Evolutionary conservation across 2,888 invertebrate genomes (phyloP).

Genomic region (Platycnemis pennipes): DNA sequence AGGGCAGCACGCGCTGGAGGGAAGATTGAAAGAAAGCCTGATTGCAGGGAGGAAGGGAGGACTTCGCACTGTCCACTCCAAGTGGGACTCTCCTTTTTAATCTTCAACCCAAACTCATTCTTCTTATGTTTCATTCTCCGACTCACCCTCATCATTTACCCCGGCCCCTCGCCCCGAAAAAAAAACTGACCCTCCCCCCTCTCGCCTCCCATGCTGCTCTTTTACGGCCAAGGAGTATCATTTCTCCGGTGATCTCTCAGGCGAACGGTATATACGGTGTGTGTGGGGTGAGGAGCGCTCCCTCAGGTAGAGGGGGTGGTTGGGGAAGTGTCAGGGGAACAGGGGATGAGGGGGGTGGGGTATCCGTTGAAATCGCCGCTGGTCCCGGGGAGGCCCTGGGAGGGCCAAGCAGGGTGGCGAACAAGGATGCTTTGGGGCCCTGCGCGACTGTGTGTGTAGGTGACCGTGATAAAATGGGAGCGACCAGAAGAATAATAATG

Average conservation of each 20-base stretch:
- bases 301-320: not conserved
- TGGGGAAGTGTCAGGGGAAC: not conserved
- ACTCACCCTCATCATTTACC: not conserved
- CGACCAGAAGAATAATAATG: constrained; percentile 64
- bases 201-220: not conserved
- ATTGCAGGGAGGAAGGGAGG: not conserved
- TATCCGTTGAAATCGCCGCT: not conserved
- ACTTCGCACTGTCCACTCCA: not conserved
- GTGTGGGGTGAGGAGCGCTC: not conserved
- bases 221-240: constrained; percentile 61
- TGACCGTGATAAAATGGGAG: constrained; percentile 55
- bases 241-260: constrained; percentile 64
- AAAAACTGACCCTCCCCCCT: constrained; percentile 37
- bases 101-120: constrained; percentile 62
- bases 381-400: not conserved
- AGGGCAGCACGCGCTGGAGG: not conserved
- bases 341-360: not conserved
- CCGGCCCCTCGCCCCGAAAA: constrained; percentile 15
- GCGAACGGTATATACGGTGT: constrained; percentile 57
- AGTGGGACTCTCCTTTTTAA: constrained; percentile 29
- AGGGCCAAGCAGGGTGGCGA: not conserved
- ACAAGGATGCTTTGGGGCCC: not conserved
- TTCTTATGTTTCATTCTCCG: constrained; percentile 14
- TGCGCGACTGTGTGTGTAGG: not conserved
- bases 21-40: not conserved